Conservation (phyloP, 2,888 invertebrate species). For the Drosophila trichaetosa region DNA sequence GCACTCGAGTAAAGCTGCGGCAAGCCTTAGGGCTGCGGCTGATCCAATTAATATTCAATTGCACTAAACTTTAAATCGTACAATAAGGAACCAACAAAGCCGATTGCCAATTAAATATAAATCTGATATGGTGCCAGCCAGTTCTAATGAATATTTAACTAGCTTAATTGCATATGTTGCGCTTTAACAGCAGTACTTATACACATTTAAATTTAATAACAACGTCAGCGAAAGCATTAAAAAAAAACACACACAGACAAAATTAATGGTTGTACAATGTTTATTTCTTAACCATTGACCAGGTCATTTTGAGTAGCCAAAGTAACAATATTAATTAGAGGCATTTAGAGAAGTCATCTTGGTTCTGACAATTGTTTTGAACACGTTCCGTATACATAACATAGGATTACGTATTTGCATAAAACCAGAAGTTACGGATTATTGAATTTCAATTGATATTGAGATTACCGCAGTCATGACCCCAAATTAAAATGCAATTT, state of each 20-base stretch:
- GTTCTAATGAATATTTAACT: conserved; percentile 66
- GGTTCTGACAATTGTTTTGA: conserved; percentile 15
- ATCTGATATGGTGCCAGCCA: conserved; percentile 45
- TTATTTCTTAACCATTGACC: conserved; percentile 48
- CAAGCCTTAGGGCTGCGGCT: background rate
- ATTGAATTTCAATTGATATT: conserved; percentile 20
- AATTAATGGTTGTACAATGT: conserved; percentile 26
- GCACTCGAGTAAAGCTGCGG: background rate
- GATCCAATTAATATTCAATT: conserved; percentile 51
- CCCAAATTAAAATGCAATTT: conserved; percentile 55
- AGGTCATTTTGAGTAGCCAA: conserved; percentile 47
- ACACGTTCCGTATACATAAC: conserved; percentile 20
- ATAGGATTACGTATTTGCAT: conserved; percentile 45
- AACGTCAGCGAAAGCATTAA: conserved; percentile 10
- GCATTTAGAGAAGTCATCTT: conserved; percentile 27
- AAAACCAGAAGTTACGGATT: conserved; percentile 16
- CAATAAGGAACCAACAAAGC: conserved; percentile 59
- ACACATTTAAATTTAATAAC: background rate
- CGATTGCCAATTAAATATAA: conserved; percentile 64
- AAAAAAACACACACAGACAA: conserved; percentile 17
- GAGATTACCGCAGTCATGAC: conserved; percentile 47
- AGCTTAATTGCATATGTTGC: conserved; percentile 56
- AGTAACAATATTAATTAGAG: conserved; percentile 43
- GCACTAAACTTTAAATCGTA: conserved; percentile 28
- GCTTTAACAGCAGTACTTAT: conserved; percentile 17